Percentiles rank a stretch among this genome's conserved stretches.
phyloP scores from a whole-genome alignment of 2,888 invertebrate species.

The Bombylius discolor region DNA sequence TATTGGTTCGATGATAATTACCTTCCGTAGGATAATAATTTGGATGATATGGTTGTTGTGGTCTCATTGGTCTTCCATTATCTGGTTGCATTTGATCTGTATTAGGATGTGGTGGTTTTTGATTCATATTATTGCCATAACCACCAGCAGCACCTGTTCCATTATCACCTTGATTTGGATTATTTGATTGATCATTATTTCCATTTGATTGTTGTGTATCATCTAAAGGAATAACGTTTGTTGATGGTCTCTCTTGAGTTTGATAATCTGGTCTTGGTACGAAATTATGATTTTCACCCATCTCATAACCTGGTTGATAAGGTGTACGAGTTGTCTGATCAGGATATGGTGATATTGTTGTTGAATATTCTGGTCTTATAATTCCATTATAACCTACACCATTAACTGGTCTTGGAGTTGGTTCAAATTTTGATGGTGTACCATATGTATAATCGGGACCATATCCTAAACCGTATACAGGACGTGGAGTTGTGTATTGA shows the following conservation, averaged over 20 bases:
- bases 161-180: not conserved
- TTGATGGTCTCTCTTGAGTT: not conserved
- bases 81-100: not conserved
- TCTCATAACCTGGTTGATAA: not conserved
- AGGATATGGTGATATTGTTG: constrained; percentile 3
- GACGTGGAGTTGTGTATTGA: constrained; percentile 23
- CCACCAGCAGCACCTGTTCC: not conserved
- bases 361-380: constrained; percentile 1
- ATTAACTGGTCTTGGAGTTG: not conserved
- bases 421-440: constrained; percentile 17
- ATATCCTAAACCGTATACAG: constrained; percentile 31
- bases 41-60: not conserved
- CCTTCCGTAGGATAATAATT: constrained; percentile 14
- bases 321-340: constrained; percentile 6
- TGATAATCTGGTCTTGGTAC: not conserved
- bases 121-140: not conserved
- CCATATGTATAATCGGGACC: constrained; percentile 35
- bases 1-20: constrained; percentile 20
- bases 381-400: not conserved
- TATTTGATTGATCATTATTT: not conserved
- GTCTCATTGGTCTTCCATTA: not conserved
- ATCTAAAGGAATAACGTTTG: constrained; percentile 3
- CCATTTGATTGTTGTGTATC: not conserved
- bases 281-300: not conserved
- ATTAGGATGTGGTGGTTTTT: not conserved